Conservation (phyloP, 2,797 vertebrate species). For the Gallinago stenura region DNA sequence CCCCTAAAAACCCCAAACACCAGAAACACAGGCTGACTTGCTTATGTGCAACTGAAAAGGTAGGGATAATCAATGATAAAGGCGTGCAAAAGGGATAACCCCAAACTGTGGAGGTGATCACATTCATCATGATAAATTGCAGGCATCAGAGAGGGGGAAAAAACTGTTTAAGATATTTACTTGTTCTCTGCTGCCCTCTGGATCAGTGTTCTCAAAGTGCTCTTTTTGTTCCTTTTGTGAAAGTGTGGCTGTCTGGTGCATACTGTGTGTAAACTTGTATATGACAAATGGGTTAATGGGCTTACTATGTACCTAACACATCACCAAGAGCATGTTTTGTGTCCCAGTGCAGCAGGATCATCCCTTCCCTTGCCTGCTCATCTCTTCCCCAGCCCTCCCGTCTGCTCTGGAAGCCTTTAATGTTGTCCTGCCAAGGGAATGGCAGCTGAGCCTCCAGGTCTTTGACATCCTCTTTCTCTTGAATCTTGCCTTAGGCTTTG, state of each 20-base stretch:
- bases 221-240: not conserved
- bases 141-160: rapidly evolving
- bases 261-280: not conserved
- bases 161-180: not conserved
- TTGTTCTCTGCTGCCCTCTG: slow-evolving; percentile 44
- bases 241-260: not conserved
- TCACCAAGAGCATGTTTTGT: not conserved
- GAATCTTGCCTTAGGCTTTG: slow-evolving; percentile 65
- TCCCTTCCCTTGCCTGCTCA: not conserved
- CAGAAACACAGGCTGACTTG: not conserved
- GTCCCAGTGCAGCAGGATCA: not conserved
- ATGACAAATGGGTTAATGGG: not conserved
- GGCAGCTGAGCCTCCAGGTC: not conserved
- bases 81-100: not conserved
- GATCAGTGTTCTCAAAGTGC: not conserved
- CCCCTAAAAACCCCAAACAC: rapidly evolving
- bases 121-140: not conserved
- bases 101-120: rapidly evolving
- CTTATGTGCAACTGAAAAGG: not conserved
- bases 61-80: not conserved
- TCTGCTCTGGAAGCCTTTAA: slow-evolving; percentile 25
- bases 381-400: not conserved
- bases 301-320: not conserved
- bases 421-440: slow-evolving; percentile 17
- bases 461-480: slow-evolving; percentile 66